These are phyloP conservation scores for Leucozona laternaria DNA, from an alignment of 2,888 invertebrate species.

Conservation along the genomic window DNA sequence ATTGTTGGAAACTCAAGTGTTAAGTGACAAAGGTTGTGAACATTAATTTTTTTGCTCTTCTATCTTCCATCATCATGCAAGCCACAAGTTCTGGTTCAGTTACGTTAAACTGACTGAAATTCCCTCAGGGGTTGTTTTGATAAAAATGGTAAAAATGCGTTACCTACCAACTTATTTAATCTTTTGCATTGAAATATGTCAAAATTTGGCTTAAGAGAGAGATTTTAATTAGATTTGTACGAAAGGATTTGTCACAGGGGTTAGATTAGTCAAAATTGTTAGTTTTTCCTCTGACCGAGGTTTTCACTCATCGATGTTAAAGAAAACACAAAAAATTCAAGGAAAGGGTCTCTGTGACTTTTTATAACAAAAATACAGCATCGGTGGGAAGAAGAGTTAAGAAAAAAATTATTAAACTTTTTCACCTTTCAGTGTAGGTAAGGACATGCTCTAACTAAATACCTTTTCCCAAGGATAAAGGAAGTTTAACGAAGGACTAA, in stretches of 20 bases:
- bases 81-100: not conserved
- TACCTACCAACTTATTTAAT: not conserved
- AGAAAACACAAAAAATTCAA: not conserved
- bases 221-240: slow-evolving; percentile 3
- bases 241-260: not conserved
- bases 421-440: too few relatives aligned
- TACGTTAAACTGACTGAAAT: not conserved
- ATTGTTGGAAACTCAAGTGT: slow-evolving; percentile 24
- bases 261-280: not conserved
- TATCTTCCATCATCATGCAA: not conserved
- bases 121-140: not conserved
- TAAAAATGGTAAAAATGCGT: not conserved
- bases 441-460: too few relatives aligned
- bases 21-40: slow-evolving; percentile 13
- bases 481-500: too few relatives aligned
- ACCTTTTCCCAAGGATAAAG: too few relatives aligned
- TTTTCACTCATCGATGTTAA: not conserved
- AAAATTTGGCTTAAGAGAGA: not conserved
- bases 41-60: slow-evolving; percentile 24
- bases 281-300: not conserved
- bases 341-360: too few relatives aligned
- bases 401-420: too few relatives aligned
- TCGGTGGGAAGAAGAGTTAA: too few relatives aligned
- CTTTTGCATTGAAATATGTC: not conserved
- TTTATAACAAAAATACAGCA: not conserved